Base-by-base conservation (phyloP, 1,140 invertebrate species). In the Drosophila littoralis region DNA sequence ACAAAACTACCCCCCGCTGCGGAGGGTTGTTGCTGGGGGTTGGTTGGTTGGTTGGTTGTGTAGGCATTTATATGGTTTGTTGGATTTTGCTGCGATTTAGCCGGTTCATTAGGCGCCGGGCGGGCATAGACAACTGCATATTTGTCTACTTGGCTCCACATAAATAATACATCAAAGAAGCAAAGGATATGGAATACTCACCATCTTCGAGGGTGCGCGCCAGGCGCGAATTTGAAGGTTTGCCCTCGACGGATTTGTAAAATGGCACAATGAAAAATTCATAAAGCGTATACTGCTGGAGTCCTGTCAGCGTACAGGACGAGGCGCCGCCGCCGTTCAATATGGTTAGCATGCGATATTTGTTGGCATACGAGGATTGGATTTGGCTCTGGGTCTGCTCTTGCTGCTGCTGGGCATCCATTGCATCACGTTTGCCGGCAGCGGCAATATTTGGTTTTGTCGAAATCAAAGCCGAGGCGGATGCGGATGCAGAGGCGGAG, bases 261-360 rank as follows among this genome's bases (percentile, higher is more conserved):
- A 95, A 96, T 22, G 96, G 96, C 84, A 96, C 94, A 45, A 97
- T 92, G 91, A 97, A 97, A 91, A 97, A 95, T 92, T 96, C 94
- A 92, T 97, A 97, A 54, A 94, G 93, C 22, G 94, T 94, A 92
- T 95, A 96, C 73, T 96, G 94, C 59, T 94, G 92, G 59, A 97
- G 93, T 32, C 95, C 95, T 51, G 94, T 95, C 28, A 97, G 92
- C 77, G 95, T 93, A 92, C 96, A 94, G 88, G 95, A 93, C 79
- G 95, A 94, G 83, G 95, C 92, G 86, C 95, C 93, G 91, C 95
- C 93, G 67, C 95, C 93, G 93, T 94, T 93, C 73, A 96, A 82
- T 61, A 95, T 93, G 38, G 94, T 94, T 66, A 95, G 82, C 94
- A 95, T 95, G 81, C 94, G 95, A 78, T 95, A 96, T 48, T 93